These are phyloP conservation scores for Paguma larvata DNA, from an alignment of 2,797 vertebrate genomes.

Conservation along the genomic window DNA sequence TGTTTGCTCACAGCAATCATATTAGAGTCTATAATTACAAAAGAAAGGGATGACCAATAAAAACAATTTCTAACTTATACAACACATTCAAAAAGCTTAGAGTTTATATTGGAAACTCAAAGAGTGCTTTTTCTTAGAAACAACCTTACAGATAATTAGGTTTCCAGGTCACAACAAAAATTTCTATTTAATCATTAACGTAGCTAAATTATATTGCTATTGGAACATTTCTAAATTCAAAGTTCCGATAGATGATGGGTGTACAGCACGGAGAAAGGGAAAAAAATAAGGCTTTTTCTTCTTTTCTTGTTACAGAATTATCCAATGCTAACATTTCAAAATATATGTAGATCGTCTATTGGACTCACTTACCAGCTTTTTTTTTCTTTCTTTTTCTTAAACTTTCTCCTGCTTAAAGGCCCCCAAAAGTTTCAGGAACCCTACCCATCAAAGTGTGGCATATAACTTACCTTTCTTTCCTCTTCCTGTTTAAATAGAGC, in stretches of 20 bases:
- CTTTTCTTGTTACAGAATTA: not conserved
- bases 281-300: not conserved
- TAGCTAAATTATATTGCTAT: not conserved
- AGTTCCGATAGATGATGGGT: not conserved
- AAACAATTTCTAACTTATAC: not conserved
- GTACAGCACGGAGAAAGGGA: not conserved
- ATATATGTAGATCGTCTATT: not conserved
- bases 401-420: not conserved
- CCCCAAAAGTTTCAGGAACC: not conserved
- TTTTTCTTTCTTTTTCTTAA: not conserved
- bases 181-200: not conserved
- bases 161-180: not conserved
- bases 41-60: not conserved
- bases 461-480: conserved; percentile 5
- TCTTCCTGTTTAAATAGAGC: conserved; percentile 63
- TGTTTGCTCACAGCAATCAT: not conserved
- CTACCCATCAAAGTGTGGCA: not conserved
- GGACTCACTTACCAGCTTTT: not conserved
- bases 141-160: not conserved
- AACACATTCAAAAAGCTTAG: not conserved
- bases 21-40: not conserved
- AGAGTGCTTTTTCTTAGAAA: not conserved
- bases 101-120: not conserved
- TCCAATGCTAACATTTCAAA: not conserved
- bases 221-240: not conserved